Percentiles rank a stretch among this genome's conserved stretches.
Conservation (phyloP, 2,797 vertebrate genomes). For the Rhynchonycteris naso region DNA sequence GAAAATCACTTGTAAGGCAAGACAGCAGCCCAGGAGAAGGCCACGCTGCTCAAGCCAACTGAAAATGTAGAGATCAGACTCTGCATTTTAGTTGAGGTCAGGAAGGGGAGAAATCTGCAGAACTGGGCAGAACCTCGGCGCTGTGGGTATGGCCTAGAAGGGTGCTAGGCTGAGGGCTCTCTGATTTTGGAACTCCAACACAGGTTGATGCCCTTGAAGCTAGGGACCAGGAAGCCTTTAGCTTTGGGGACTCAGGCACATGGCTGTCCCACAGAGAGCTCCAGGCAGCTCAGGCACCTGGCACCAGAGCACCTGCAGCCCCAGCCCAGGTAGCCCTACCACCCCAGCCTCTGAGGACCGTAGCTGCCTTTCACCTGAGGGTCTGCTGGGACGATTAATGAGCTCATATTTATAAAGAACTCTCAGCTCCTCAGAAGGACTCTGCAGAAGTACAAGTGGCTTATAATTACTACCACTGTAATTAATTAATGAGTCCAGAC, state of each 20-base stretch:
- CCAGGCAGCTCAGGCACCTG: neutral
- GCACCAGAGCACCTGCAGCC: neutral
- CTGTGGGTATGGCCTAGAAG: neutral
- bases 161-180: neutral
- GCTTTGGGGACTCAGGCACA: neutral
- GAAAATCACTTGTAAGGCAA: neutral
- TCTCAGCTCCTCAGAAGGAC: conserved; percentile 73
- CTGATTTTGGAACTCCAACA: neutral
- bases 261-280: neutral
- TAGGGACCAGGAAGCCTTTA: neutral
- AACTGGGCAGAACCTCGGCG: neutral
- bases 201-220: neutral
- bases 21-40: neutral
- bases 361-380: conserved; percentile 67
- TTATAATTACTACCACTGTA: conserved; percentile 71
- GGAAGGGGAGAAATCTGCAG: neutral
- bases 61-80: neutral
- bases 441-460: conserved; percentile 73
- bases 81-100: neutral
- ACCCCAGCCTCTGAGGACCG: conserved; percentile 15
- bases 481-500: conserved; percentile 78
- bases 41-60: accelerated
- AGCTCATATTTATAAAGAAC: conserved; percentile 73
- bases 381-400: conserved; percentile 55
- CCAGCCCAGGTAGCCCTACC: neutral